phyloP scores from a whole-genome alignment of 2,888 invertebrate species.

The Cenopis cana region DNA sequence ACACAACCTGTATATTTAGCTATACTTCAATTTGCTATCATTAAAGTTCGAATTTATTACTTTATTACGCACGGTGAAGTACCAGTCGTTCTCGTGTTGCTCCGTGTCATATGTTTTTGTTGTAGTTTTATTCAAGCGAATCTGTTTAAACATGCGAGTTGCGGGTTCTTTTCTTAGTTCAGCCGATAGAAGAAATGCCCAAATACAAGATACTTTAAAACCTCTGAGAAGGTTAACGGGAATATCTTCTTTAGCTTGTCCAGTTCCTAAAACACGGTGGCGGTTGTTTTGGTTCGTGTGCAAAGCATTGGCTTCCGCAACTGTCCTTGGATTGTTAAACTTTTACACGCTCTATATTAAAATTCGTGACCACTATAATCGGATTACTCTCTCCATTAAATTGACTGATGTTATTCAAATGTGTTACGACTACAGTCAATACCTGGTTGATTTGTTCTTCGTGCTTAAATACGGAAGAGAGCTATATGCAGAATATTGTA shows the following conservation, averaged over 20 bases:
- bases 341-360: slow-evolving; percentile 61
- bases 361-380: slow-evolving; percentile 53
- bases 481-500: slow-evolving; percentile 62
- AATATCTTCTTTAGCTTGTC: slow-evolving; percentile 61
- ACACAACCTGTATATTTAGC: slow-evolving; percentile 10
- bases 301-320: slow-evolving; percentile 48
- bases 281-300: slow-evolving; percentile 43
- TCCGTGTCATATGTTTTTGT: no score
- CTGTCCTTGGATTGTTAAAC: slow-evolving; percentile 54
- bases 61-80: neutral
- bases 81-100: neutral
- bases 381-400: slow-evolving; percentile 59
- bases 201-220: slow-evolving; percentile 13
- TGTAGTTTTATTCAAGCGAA: neutral
- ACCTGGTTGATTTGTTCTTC: slow-evolving; percentile 64
- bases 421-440: slow-evolving; percentile 65
- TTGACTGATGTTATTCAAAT: slow-evolving; percentile 66
- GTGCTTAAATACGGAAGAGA: slow-evolving; percentile 65
- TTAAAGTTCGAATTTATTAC: slow-evolving; percentile 14
- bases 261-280: slow-evolving; percentile 42
- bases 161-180: neutral
- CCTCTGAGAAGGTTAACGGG: slow-evolving; percentile 42
- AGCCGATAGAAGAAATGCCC: neutral
- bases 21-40: neutral
- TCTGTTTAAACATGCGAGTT: slow-evolving; percentile 1